phyloP scores from a whole-genome alignment of 2,888 invertebrate species.

The Drosophila conformis region DNA sequence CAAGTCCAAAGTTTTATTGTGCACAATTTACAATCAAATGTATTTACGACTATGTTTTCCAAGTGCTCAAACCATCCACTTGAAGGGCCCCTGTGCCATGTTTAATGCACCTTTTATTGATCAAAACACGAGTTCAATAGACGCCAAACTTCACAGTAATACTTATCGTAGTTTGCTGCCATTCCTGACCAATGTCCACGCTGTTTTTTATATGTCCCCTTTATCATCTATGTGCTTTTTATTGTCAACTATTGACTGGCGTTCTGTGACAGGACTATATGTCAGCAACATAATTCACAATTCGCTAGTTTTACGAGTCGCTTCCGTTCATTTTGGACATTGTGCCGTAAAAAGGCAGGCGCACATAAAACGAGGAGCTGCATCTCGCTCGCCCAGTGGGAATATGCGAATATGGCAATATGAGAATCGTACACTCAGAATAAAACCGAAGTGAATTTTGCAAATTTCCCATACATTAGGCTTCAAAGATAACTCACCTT shows the following conservation, averaged over 20 bases:
- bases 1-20: conserved; percentile 43
- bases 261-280: conserved; percentile 65
- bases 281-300: conserved; percentile 83
- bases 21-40: conserved; percentile 77
- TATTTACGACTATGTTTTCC: conserved; percentile 77
- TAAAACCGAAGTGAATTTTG: neutral
- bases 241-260: conserved; percentile 77
- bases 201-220: conserved; percentile 42
- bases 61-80: conserved; percentile 55
- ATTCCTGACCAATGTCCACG: conserved; percentile 43
- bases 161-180: conserved; percentile 7
- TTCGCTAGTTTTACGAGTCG: conserved; percentile 84
- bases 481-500: neutral
- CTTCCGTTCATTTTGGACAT: conserved; percentile 79
- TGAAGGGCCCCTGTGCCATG: conserved; percentile 50
- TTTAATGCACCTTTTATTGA: conserved; percentile 79
- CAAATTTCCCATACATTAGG: neutral
- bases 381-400: conserved; percentile 30
- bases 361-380: conserved; percentile 52
- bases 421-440: conserved; percentile 29
- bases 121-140: conserved; percentile 75
- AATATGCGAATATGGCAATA: conserved; percentile 41
- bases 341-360: conserved; percentile 71
- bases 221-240: conserved; percentile 44
- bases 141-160: conserved; percentile 30